Base-by-base conservation (phyloP, 2,113 vertebrate genomes). In the Cisticola juncidis region DNA sequence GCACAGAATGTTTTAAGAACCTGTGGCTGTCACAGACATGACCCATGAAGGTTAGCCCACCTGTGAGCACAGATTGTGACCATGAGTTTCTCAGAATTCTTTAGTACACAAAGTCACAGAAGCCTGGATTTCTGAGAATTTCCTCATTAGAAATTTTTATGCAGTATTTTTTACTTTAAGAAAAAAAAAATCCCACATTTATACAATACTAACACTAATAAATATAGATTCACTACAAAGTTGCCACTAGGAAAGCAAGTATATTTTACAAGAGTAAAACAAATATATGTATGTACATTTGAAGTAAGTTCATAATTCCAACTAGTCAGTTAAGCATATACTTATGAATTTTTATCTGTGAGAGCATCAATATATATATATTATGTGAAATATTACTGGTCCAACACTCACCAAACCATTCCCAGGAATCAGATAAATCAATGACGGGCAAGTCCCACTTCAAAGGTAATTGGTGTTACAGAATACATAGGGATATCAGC, bases 371-470 rank as follows among this genome's bases (percentile, higher is more conserved):
- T 54, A 73, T 36, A 48, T 58, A 28, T 14, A 47, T 11, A 42
- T 47, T 10, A 40, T 48, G 45, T 61, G 33, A 79, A 71, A 35
- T n/a, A 9, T 40, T 48, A 42, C 25, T 53, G 13, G 15, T 54
- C n/a, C 3, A 14, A 44, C 5, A 38, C 19, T 50, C 44, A 72
- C 50, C 31, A 33, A 57, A 72, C 6, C 51, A 44, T 42, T 65
- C 12, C 8, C 33, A 68, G 17, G 20, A 56, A 8, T 13, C 12
- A 5, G 19, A 26, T 14, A 56, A 73, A 56, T 28, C 0, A 0
- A 21, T 7, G 11, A 56, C 16, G 8, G 26, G 38, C 31, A 79
- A 88, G 25, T 38, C 14, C 20, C 12, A 14, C 28, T 73, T 68
- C 36, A 69, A 68, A 80, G 28, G 24, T 45, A 7, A 38, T 31